These are phyloP conservation scores for Charadrius vociferus DNA, from an alignment of 2,113 vertebrate species.

Conservation along the genomic window DNA sequence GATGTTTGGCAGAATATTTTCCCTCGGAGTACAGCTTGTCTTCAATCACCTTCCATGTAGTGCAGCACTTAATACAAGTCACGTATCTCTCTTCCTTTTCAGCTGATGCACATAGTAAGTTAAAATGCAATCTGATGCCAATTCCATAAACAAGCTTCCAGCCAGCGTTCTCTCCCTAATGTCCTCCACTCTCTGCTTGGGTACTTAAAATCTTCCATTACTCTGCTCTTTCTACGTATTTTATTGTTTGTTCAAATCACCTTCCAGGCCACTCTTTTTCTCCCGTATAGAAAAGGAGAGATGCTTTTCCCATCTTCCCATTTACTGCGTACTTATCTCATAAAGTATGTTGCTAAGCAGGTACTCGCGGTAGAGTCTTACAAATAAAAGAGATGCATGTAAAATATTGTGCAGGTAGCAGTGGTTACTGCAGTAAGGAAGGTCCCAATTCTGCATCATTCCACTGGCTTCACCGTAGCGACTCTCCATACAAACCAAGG, in stretches of 20 bases:
- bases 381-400: neutral
- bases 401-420: neutral
- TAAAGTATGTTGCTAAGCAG: neutral
- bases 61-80: neutral
- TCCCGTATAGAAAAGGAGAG: neutral
- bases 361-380: neutral
- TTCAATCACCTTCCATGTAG: neutral
- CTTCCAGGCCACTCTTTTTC: neutral
- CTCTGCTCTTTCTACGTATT: conserved; percentile 20
- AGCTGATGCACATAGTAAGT: neutral
- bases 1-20: neutral
- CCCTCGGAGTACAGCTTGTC: neutral
- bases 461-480: neutral
- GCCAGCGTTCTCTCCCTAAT: conserved; percentile 22
- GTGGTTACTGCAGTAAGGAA: neutral
- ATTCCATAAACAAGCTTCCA: conserved; percentile 33
- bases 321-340: neutral
- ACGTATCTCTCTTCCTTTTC: neutral
- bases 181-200: neutral
- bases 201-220: conserved; percentile 43
- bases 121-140: conserved; percentile 22
- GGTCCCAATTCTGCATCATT: neutral
- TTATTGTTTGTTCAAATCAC: conserved; percentile 1
- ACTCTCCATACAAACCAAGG: neutral
- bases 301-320: neutral